Evolutionary conservation across 2,113 vertebrate species (phyloP).

Genomic region (Paratilapia polleni): DNA sequence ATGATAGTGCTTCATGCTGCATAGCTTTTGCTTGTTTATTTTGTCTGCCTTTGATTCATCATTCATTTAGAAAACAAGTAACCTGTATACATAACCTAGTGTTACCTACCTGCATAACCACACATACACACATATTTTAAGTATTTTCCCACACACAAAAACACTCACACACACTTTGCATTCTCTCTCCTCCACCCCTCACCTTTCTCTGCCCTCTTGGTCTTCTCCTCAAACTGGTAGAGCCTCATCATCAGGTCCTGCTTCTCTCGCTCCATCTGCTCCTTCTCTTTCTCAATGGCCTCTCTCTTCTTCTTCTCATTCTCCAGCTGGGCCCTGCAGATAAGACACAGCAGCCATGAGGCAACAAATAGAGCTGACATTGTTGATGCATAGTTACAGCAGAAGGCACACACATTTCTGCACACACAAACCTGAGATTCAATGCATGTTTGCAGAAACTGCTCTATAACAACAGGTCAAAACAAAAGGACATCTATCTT

Average conservation of each 20-base stretch:
- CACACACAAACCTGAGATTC: not conserved
- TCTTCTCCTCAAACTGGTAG: conserved; percentile 91
- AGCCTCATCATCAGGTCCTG: conserved; percentile 89
- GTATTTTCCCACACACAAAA: not conserved
- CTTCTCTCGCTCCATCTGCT: conserved; percentile 92
- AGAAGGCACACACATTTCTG: too few relatives aligned
- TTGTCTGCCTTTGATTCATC: not conserved
- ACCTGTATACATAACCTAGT: not conserved
- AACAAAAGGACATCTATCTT: not conserved
- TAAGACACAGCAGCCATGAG: conserved; percentile 43
- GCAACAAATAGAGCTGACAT: conserved; percentile 32
- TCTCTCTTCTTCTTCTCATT: conserved; percentile 92
- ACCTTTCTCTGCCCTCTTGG: conserved; percentile 93
- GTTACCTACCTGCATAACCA: not conserved
- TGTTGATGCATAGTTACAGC: not conserved
- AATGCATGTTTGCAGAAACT: not conserved
- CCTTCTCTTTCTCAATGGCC: conserved; percentile 90
- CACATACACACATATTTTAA: not conserved
- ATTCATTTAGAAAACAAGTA: conserved; percentile 17
- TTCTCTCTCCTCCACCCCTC: conserved; percentile 10
- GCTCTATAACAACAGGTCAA: not conserved
- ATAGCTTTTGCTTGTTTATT: not conserved
- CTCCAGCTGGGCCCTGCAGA: conserved; percentile 90
- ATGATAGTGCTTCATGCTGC: not conserved
- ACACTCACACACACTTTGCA: not conserved